These are phyloP conservation scores for Dromius quadrimaculatus DNA, from an alignment of 2,888 invertebrate genomes.

Conservation along the genomic window DNA sequence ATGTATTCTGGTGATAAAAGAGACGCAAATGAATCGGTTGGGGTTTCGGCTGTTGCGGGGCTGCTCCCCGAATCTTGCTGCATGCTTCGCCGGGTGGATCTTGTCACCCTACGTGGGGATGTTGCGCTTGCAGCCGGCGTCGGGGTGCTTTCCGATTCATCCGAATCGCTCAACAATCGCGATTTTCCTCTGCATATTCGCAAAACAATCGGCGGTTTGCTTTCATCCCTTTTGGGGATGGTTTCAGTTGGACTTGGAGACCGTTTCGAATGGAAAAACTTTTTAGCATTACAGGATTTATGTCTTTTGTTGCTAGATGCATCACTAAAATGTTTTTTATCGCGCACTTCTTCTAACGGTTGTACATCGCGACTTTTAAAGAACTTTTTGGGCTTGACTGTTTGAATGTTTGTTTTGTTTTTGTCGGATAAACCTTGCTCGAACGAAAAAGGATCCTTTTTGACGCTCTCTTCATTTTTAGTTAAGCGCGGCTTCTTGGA, in stretches of 20 bases:
- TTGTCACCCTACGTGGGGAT: constrained; percentile 66
- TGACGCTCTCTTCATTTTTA: constrained; percentile 54
- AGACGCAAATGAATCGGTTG: constrained; percentile 58
- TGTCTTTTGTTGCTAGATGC: constrained; percentile 50
- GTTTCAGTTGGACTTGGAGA: constrained; percentile 35
- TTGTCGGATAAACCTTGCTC: constrained; percentile 60
- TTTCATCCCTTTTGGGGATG: constrained; percentile 59
- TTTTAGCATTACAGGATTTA: constrained; percentile 62
- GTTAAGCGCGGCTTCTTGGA: constrained; percentile 43
- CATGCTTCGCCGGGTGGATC: constrained; percentile 66
- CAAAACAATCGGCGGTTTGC: constrained; percentile 83
- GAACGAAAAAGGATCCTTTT: constrained; percentile 65
- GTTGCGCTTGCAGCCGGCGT: constrained; percentile 69
- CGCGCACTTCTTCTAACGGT: constrained; percentile 66
- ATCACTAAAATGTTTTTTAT: constrained; percentile 57
- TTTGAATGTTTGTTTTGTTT: constrained; percentile 33
- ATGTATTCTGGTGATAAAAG: constrained; percentile 66
- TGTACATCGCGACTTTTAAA: constrained; percentile 87
- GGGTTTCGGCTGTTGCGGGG: constrained; percentile 63
- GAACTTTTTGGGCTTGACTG: constrained; percentile 85
- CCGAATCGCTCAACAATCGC: constrained; percentile 67
- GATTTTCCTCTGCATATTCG: constrained; percentile 85
- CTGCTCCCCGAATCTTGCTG: constrained; percentile 65
- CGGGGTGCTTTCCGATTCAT: constrained; percentile 65
- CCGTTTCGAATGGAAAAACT: constrained; percentile 64